Evolutionary conservation across 2,888 invertebrate species (phyloP).

Genomic region (Bursaphelenchus okinawaensis): DNA sequence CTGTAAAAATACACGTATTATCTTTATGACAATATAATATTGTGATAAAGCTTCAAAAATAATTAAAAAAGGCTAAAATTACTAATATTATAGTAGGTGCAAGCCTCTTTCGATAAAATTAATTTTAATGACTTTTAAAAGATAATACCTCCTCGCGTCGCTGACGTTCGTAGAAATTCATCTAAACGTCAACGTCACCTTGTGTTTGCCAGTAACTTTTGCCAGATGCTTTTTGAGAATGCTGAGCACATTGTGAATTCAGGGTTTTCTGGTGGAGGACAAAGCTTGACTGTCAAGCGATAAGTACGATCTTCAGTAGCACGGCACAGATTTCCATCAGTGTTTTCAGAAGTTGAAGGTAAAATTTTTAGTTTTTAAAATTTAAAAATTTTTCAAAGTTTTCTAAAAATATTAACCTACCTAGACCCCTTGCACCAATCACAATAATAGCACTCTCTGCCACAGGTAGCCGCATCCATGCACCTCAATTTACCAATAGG

Average conservation of each 20-base stretch:
- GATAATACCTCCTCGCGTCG: constrained; percentile 6
- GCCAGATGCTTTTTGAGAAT: constrained; percentile 57
- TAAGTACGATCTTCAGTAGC: constrained; percentile 54
- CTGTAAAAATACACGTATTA: constrained; percentile 20
- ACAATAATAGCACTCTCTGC: constrained; percentile 55
- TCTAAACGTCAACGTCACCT: constrained; percentile 56
- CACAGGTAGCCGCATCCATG: constrained; percentile 57
- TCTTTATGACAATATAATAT: too few relatives aligned
- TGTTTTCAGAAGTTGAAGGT: too few relatives aligned
- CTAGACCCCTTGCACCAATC: constrained; percentile 50
- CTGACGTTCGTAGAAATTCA: constrained; percentile 56
- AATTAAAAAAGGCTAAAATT: too few relatives aligned
- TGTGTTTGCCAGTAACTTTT: constrained; percentile 57
- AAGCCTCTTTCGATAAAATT: too few relatives aligned
- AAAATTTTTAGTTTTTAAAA: constrained; percentile 46
- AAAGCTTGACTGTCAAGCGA: constrained; percentile 41
- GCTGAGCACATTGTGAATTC: constrained; percentile 56
- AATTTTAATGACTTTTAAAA: too few relatives aligned
- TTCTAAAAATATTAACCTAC: neutral
- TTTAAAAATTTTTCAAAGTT: neutral
- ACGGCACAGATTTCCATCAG: constrained; percentile 53
- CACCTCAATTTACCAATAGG: constrained; percentile 55
- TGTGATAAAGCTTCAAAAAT: too few relatives aligned
- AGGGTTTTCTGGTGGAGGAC: constrained; percentile 55
- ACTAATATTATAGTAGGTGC: too few relatives aligned